Conservation (phyloP, 1,140 invertebrate species). For the Frieseomelitta varia region DNA sequence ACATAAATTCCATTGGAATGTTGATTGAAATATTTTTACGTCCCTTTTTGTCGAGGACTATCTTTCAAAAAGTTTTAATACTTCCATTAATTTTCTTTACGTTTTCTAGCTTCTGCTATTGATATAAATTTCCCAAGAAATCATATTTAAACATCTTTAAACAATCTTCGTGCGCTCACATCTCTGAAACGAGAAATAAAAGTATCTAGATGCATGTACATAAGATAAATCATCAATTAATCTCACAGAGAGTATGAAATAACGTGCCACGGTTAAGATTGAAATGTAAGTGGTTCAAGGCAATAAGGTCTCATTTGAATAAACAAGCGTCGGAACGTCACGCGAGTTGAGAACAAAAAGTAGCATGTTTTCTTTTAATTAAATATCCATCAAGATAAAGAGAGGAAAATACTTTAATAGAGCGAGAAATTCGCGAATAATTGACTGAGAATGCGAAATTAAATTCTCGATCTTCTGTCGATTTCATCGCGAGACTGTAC, state of each 20-base stretch:
- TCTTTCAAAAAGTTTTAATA: background rate
- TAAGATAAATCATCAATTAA: background rate
- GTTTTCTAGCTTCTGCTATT: background rate
- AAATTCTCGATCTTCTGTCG: conserved; percentile 37
- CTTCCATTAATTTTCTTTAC: background rate
- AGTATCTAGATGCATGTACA: background rate
- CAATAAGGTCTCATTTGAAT: too few species aligned
- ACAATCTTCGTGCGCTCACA: too few species aligned
- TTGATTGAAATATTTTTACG: background rate
- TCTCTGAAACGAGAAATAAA: too few species aligned
- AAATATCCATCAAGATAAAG: background rate
- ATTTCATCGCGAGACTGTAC: conserved; percentile 49
- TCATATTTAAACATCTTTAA: background rate
- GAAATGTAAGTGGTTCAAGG: background rate
- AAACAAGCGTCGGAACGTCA: background rate
- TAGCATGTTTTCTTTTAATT: background rate
- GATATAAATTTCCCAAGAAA: background rate
- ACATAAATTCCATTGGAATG: background rate
- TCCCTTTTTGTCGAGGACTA: background rate
- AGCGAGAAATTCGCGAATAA: background rate
- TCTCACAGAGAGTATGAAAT: background rate
- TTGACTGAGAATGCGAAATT: conserved; percentile 31
- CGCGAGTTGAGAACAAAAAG: background rate
- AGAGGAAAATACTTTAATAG: background rate
- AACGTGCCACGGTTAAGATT: background rate